phyloP scores from a whole-genome alignment of 2,888 invertebrate species.

The Clitarchus hookeri region DNA sequence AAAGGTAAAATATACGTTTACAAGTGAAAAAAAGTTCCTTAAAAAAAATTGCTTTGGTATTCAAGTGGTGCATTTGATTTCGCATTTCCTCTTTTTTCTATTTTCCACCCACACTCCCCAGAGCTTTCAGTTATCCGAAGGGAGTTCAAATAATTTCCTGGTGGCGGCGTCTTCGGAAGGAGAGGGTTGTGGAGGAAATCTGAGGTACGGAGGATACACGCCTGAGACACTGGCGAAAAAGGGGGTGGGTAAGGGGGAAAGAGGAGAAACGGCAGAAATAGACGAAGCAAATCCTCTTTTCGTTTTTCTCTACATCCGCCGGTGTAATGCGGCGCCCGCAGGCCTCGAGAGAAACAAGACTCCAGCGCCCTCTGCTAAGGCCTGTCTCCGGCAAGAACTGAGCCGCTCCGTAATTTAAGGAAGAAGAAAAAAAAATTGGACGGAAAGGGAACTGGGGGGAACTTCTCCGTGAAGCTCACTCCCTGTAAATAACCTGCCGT shows the following conservation, averaged over 20 bases:
- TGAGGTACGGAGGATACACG: not conserved
- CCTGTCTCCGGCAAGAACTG: too few species aligned
- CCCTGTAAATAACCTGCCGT: too few species aligned
- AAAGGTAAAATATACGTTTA: not conserved
- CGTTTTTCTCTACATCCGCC: not conserved
- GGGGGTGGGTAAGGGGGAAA: not conserved
- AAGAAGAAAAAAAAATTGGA: too few species aligned
- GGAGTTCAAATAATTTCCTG: not conserved
- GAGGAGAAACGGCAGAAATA: not conserved
- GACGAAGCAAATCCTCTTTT: not conserved
- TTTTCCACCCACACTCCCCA: not conserved
- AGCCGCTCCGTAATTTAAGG: too few species aligned
- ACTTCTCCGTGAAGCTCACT: too few species aligned
- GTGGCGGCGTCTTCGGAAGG: not conserved
- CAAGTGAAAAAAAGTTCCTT: not conserved
- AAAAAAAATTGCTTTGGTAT: not conserved
- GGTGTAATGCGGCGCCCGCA: not conserved
- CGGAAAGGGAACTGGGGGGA: too few species aligned
- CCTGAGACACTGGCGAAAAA: not conserved
- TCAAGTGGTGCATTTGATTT: not conserved
- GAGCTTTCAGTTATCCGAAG: not conserved
- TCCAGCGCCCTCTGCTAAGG: too few species aligned
- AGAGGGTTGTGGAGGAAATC: too few species aligned
- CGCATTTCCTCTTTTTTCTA: not conserved
- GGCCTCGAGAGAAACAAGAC: not conserved